Base-by-base conservation (phyloP, 2,797 vertebrate genomes). In the Aldrovandia affinis region DNA sequence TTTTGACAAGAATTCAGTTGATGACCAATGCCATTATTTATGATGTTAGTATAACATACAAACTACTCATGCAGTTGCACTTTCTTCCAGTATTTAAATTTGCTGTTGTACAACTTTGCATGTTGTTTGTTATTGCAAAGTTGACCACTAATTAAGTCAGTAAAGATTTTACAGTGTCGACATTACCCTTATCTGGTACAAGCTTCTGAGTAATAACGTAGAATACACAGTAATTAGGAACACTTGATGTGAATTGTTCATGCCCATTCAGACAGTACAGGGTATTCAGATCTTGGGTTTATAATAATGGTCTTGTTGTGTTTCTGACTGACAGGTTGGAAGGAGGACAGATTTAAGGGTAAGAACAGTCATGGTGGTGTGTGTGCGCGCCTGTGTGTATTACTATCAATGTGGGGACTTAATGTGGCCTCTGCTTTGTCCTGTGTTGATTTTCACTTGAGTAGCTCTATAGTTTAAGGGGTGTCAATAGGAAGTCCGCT, bases 331-430 rank as follows among this genome's bases (percentile, higher is more conserved):
- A 86, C 91, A 93, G 93, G 86, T 80, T 84, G 89, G 88, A 78
- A 93, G 91, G 87, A 89, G 87, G 84, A 39, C 86, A 81, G 91
- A 93, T 39, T 85, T 89, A 65, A 88, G 90, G 93, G 93, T 94
- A 92, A 94, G 93, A 80, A 42, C 20, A 44, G 7, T 81, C 79
- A 30, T 25, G 59, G 68, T n/a, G 12, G 78, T 70, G 68, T 57
- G 44, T 28, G 75, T 84, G 73, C 70, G 78, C 78, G 59, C 55
- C 36, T 83, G 7, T 83, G 68, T n/a, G 52, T 70, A 14, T 86
- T 55, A 83, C 78, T 36, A 1, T 36, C 52, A 70, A 55, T 33
- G 63, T 59, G 65, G 83, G 14, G 28, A 33, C 22, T 10, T 90
- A 68, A 87, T 12, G 59, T 0, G 1, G 57, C 80, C 39, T 47